Evolutionary conservation across 2,888 invertebrate species (phyloP), one percentile per base, ranked within the genome.

Genomic region (Trissolcus brochymenae): DNA sequence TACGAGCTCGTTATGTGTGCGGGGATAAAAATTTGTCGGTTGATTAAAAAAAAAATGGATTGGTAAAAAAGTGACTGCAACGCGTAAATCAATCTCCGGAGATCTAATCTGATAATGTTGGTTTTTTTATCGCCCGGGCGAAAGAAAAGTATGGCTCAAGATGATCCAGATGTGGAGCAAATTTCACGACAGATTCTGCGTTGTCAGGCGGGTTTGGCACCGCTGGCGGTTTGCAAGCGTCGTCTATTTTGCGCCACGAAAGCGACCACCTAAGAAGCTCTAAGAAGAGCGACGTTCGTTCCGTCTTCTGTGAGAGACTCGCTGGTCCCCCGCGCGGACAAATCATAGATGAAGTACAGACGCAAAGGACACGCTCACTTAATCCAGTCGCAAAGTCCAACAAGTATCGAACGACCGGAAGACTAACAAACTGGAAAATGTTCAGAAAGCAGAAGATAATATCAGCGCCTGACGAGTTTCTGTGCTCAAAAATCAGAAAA

Each of bases 251-350:
- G 72, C 70, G 56, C 65, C 68, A 62, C 57, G 53, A 56, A 56
- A 71, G 67, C 74, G 75, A 78, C 78, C 78, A 75, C 78, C 78
- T 72, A 78, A 75, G 78, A 78, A 71, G 78, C 78, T 78, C 70
- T 66, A 62, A 71, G 67, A 78, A 75, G 54, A 43, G 65, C 71
- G 71, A 60, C 51, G 50, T 49, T 73, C 57, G 61, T 61, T 73
- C 51, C 64, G 61, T 43, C 54, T 55, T 14, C 60, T 70, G 35
- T 11, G 35, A 35, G 35, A 7, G 35, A 35, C 35, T 35, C 29
- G 6, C n/a, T 19, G 67, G 46, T 64, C 46, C 56, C 50, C 43
- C 57, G 53, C 51, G 54, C 53, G 55, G 6, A 11, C 41, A 55
- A 56, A 50, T 54, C 59, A 53, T 54, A 68, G 68, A 59, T 56